Base-by-base conservation (phyloP, 2,113 vertebrate genomes). In the Thunnus maccoyii region DNA sequence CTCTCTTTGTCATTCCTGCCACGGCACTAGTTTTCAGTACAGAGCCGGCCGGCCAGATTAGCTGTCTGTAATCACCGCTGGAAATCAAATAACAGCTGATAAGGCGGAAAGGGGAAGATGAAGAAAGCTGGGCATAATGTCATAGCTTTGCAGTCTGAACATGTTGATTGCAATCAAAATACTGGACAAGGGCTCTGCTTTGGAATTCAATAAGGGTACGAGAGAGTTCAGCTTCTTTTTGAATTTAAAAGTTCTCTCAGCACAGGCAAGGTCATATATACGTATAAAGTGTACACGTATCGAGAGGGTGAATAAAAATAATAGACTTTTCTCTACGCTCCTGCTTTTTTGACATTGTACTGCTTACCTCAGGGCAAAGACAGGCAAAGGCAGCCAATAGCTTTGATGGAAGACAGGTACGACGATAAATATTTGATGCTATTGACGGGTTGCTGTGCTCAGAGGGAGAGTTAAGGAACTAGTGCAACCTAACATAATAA, bases 351-450 rank as follows among this genome's bases (percentile, higher is more conserved):
- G 91, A 94, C 91, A 89, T 84, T 86, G 80, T 72, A 80, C 80
- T 71, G 25, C 83, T 88, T 81, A 87, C 90, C 86, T 84, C 11
- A 72, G 91, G 89, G 90, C 90, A 92, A 83, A 88, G 75, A 88
- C 60, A 83, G 80, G 57, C 86, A 68, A 94, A 95, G 94, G 93
- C 93, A 92, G 66, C 84, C 76, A 91, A 90, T 82, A 83, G 79
- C 95, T 96, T 96, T 95, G 94, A 96, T 94, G 94, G 94, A 93
- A 93, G 94, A 95, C 93, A 94, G 95, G 88, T 94, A 93, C 51
- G 83, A 80, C 55, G 90, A 94, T 95, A 94, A 95, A 95, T 96
- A 96, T 96, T 96, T 97, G 92, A 97, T 96, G 85, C 76, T 92
- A 94, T 89, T 90, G 91, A 89, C 82, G 3, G n/a, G 86, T 79